Conservation (phyloP, 2,797 vertebrate genomes). For the Acropternis orthonyx region DNA sequence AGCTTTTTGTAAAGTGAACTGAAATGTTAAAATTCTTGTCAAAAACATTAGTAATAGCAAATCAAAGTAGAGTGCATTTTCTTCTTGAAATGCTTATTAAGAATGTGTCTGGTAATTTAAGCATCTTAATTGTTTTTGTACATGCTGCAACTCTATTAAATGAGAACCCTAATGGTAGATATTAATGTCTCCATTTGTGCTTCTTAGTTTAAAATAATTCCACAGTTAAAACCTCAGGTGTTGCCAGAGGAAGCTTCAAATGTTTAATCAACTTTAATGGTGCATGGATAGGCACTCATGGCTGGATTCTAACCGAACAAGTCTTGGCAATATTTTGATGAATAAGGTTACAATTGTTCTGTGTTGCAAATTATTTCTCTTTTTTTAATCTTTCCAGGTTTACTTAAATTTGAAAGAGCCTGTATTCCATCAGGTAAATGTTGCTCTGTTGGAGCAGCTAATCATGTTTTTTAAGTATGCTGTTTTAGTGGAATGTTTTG, state of each 20-base stretch:
- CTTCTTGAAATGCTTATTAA: accelerated
- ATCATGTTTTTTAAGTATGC: not conserved
- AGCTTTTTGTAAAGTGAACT: not conserved
- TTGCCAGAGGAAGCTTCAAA: not conserved
- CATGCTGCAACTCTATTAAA: not conserved
- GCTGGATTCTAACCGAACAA: not conserved
- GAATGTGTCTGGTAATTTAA: not conserved
- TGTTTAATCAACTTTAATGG: not conserved
- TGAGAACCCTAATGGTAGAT: not conserved
- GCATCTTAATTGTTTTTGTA: not conserved
- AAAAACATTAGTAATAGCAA: not conserved
- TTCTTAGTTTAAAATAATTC: not conserved
- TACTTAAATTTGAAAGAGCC: constrained; percentile 97
- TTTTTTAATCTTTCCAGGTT: constrained; percentile 78
- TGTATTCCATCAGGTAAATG: constrained; percentile 94
- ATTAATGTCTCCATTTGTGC: not conserved
- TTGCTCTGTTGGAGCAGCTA: not conserved
- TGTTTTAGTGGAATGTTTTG: not conserved
- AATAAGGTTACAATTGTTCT: not conserved
- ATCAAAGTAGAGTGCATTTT: not conserved
- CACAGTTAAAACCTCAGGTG: not conserved
- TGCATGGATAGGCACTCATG: not conserved
- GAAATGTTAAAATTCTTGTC: not conserved
- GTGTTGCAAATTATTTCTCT: not conserved
- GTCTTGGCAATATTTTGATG: not conserved